A percentile compares a stretch with the other conserved stretches of the same genome.
Evolutionary conservation across 2,797 vertebrate species (phyloP).

Genomic region (Pangasius djambal): DNA sequence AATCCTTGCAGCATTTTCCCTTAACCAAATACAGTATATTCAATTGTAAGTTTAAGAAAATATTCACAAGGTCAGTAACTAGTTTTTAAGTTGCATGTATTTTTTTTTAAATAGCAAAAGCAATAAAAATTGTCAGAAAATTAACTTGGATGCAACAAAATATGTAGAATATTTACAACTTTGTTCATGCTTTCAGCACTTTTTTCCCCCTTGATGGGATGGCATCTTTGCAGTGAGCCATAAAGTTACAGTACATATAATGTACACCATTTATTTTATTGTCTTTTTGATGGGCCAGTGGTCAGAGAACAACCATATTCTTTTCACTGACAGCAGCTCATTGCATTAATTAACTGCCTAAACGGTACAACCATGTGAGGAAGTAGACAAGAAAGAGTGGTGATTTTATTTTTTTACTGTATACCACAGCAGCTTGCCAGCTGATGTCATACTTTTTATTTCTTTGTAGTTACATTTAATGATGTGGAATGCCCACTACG

Average conservation of each 20-base stretch:
- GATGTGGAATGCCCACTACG: neutral
- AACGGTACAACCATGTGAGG: neutral
- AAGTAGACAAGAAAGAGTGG: neutral
- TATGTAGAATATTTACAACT: neutral
- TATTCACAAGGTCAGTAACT: neutral
- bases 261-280: slow-evolving; percentile 1
- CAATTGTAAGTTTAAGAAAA: too few species aligned
- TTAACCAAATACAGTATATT: neutral
- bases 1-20: neutral
- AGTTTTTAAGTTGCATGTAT: neutral
- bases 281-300: neutral
- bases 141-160: neutral
- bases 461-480: neutral
- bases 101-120: neutral
- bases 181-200: neutral
- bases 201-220: neutral
- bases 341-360: neutral
- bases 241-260: neutral
- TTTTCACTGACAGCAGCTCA: neutral
- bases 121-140: neutral
- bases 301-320: neutral
- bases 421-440: neutral
- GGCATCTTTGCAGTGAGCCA: neutral
- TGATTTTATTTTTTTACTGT: neutral
- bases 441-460: neutral